phyloP scores from a whole-genome alignment of 2,888 invertebrate genomes.

The Acleris cristana region DNA sequence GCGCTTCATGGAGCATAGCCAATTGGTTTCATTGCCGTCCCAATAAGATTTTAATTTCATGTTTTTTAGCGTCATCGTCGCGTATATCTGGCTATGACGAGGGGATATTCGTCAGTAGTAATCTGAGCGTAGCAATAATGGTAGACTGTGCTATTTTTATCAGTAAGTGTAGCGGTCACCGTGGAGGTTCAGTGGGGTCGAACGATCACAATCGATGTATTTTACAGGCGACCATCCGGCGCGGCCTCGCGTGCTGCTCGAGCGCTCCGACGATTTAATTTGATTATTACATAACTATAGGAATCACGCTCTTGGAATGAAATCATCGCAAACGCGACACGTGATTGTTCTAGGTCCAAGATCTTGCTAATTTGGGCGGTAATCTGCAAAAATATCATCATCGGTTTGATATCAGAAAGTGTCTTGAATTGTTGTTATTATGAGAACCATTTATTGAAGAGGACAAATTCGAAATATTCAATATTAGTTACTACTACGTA shows the following conservation, averaged over 20 bases:
- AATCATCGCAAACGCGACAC: slow-evolving; percentile 26
- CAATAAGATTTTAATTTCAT: slow-evolving; percentile 24
- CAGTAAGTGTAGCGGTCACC: slow-evolving; percentile 39
- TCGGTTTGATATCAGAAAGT: not conserved
- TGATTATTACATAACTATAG: slow-evolving; percentile 48
- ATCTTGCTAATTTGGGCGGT: slow-evolving; percentile 1
- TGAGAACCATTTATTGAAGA: slow-evolving; percentile 5
- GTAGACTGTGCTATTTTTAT: slow-evolving; percentile 26
- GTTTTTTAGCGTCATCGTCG: slow-evolving; percentile 28
- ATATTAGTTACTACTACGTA: too few relatives aligned
- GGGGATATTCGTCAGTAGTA: slow-evolving; percentile 3
- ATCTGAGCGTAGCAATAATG: slow-evolving; percentile 19
- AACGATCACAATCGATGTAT: slow-evolving; percentile 49
- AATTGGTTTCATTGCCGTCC: slow-evolving; percentile 42
- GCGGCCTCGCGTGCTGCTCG: slow-evolving; percentile 58
- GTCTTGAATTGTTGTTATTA: not conserved
- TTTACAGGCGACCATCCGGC: slow-evolving; percentile 45
- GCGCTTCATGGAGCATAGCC: slow-evolving; percentile 43
- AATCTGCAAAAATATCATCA: too few relatives aligned
- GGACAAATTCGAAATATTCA: slow-evolving; percentile 25
- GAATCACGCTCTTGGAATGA: slow-evolving; percentile 42
- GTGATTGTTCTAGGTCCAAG: slow-evolving; percentile 33
- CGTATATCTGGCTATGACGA: slow-evolving; percentile 19
- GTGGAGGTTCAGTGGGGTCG: slow-evolving; percentile 48
- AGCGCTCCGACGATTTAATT: slow-evolving; percentile 48